Evolutionary conservation across 2,113 vertebrate species (phyloP).

Genomic region (Rhinolophus ferrumequinum): DNA sequence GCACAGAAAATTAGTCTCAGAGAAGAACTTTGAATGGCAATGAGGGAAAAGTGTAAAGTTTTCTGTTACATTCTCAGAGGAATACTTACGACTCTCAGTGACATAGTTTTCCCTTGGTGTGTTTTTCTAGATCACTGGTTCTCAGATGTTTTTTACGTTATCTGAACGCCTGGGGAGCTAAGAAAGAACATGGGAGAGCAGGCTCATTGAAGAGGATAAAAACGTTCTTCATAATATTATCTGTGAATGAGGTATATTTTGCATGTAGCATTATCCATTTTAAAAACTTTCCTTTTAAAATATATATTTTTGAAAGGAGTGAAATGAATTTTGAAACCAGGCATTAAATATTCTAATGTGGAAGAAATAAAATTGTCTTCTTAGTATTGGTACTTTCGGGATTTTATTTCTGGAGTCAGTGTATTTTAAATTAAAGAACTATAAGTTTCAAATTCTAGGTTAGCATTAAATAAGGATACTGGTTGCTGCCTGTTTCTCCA

Average conservation of each 20-base stretch:
- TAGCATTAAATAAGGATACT: neutral
- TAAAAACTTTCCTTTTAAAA: slow-evolving; percentile 15
- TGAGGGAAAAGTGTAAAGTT: neutral
- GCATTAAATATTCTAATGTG: neutral
- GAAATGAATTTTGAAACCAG: slow-evolving; percentile 25
- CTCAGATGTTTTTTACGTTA: neutral
- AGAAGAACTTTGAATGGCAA: neutral
- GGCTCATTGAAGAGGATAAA: neutral
- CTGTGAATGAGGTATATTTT: neutral
- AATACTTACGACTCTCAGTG: neutral
- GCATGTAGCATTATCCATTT: neutral
- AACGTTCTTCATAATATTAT: neutral
- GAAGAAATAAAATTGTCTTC: slow-evolving; percentile 4
- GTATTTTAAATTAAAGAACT: slow-evolving; percentile 10
- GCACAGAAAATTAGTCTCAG: neutral
- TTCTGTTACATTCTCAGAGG: neutral
- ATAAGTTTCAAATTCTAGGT: neutral
- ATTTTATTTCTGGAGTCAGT: neutral
- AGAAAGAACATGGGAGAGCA: neutral
- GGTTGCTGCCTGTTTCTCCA: neutral
- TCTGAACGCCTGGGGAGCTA: neutral
- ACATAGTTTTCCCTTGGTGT: neutral
- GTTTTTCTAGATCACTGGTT: neutral
- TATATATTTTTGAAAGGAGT: neutral
- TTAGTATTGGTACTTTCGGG: neutral